A percentile compares a stretch with the other conserved stretches of the same genome.
Evolutionary conservation across 2,797 vertebrate genomes (phyloP).

Genomic region (Nothura maculosa): DNA sequence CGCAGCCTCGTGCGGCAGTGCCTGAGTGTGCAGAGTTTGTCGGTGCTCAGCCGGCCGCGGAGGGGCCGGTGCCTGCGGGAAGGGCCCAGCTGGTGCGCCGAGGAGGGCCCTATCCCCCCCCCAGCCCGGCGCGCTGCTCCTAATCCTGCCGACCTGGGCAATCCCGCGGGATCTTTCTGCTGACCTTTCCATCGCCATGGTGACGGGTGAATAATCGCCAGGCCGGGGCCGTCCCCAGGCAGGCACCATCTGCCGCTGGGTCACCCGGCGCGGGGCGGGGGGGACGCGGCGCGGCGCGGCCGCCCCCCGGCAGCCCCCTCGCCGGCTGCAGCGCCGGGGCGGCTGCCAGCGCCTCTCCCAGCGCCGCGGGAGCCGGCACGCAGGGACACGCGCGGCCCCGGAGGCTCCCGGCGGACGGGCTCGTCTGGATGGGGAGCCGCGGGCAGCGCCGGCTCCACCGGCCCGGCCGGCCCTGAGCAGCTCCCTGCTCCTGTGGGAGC

Average conservation of each 20-base stretch:
- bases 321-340: rapidly evolving
- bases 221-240: constrained; percentile 46
- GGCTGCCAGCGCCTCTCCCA: not conserved
- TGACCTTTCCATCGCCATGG: constrained; percentile 72
- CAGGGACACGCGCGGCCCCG: too few relatives aligned
- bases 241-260: constrained; percentile 66
- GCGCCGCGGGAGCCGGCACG: not conserved
- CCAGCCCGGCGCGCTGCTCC: not conserved
- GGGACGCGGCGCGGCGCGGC: too few relatives aligned
- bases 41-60: not conserved
- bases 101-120: not conserved
- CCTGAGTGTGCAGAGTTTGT: not conserved
- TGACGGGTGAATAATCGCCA: constrained; percentile 65
- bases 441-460: constrained; percentile 3
- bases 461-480: constrained; percentile 21
- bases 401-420: not conserved
- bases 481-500: too few relatives aligned
- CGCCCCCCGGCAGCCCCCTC: too few relatives aligned
- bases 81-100: not conserved
- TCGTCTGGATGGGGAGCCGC: constrained; percentile 48
- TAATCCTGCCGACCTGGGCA: constrained; percentile 33
- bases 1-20: too few relatives aligned
- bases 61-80: rapidly evolving
- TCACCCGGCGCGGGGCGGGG: not conserved
- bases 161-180: constrained; percentile 46